These are phyloP conservation scores for Pandemis cinnamomeana DNA, from an alignment of 2,888 invertebrate genomes.

Conservation along the genomic window DNA sequence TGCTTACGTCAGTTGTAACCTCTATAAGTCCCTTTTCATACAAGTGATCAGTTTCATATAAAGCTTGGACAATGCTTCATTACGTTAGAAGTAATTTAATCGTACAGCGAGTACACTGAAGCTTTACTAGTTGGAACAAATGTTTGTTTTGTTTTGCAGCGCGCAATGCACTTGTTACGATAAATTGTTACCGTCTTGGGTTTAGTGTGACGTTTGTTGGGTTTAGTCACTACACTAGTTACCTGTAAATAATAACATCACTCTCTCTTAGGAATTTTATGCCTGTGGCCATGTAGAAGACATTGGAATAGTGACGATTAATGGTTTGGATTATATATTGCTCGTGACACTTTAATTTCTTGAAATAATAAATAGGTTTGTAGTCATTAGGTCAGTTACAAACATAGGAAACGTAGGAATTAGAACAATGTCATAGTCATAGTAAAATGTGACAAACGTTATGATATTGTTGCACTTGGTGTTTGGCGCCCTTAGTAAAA, in stretches of 20 bases:
- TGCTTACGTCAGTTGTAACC: conserved; percentile 26
- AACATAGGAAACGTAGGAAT: not conserved
- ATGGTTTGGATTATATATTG: not conserved
- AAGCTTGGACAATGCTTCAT: too few species aligned
- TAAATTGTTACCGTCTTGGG: not conserved
- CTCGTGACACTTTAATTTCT: not conserved
- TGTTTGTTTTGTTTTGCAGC: not conserved
- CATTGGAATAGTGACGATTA: not conserved
- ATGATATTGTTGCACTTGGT: too few species aligned
- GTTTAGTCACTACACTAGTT: conserved; percentile 9
- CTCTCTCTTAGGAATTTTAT: not conserved
- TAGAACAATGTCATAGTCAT: not conserved
- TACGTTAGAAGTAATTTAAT: not conserved
- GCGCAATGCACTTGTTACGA: not conserved
- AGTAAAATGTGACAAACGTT: too few species aligned
- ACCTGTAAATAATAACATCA: not conserved
- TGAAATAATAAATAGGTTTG: not conserved
- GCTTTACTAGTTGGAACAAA: not conserved
- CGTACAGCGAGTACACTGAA: not conserved
- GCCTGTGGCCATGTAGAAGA: not conserved
- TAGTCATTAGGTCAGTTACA: not conserved
- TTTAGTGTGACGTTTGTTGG: not conserved
- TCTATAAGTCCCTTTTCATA: conserved; percentile 14
- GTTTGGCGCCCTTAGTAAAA: too few species aligned
- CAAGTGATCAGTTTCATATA: not conserved